phyloP scores from a whole-genome alignment of 64 coral and sea anemone genomes.

The Trachythela sp. region DNA sequence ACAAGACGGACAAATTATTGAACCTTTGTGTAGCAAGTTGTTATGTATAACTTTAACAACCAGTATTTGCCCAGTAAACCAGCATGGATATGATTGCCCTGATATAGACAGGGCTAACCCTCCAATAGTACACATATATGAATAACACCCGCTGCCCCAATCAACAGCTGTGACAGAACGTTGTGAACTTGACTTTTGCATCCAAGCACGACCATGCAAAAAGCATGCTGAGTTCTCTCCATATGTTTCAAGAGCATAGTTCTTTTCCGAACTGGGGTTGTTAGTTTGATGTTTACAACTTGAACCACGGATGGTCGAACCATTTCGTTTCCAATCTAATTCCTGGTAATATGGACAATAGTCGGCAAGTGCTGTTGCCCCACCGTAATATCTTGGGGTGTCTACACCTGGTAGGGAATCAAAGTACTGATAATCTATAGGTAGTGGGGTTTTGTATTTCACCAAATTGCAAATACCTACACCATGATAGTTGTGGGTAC shows the following conservation, averaged over 20 bases:
- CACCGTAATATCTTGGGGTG: conserved; percentile 60
- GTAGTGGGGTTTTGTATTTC: conserved; percentile 50
- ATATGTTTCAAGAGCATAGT: conserved; percentile 84
- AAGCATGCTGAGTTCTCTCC: conserved; percentile 54
- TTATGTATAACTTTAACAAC: conserved; percentile 48
- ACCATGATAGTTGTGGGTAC: conserved; percentile 59
- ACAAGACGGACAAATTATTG: conserved; percentile 72
- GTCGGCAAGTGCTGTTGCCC: conserved; percentile 65
- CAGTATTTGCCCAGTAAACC: conserved; percentile 54
- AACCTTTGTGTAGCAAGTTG: conserved; percentile 56
- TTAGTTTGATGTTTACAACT: conserved; percentile 57
- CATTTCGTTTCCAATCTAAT: conserved; percentile 66
- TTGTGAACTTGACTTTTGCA: conserved; percentile 52
- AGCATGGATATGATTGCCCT: conserved; percentile 75
- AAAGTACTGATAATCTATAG: conserved; percentile 86
- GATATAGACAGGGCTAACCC: conserved; percentile 60
- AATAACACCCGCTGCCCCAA: conserved; percentile 92
- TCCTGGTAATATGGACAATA: conserved; percentile 86
- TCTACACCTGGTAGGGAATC: conserved; percentile 42
- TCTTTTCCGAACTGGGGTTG: conserved; percentile 32
- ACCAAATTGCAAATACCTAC: conserved; percentile 80
- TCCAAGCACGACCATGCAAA: conserved; percentile 63
- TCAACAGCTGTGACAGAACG: conserved; percentile 53
- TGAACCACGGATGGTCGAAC: conserved; percentile 54
- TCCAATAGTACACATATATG: conserved; percentile 46